These are phyloP conservation scores for Emmelina monodactyla DNA, from an alignment of 2,888 invertebrate genomes.

Conservation along the genomic window DNA sequence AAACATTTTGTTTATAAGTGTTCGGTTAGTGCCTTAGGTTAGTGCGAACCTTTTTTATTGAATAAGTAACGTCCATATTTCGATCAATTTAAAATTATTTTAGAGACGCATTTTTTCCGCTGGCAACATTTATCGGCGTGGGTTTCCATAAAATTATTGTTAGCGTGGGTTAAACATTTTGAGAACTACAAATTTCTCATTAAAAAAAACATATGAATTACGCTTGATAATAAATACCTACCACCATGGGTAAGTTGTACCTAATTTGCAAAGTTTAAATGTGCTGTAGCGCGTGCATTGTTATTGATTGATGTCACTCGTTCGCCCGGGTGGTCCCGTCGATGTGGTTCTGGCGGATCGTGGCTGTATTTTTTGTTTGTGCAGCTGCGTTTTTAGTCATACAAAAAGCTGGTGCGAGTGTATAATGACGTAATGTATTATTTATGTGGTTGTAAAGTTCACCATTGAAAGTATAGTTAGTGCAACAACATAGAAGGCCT, in stretches of 20 bases:
- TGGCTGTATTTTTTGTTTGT: constrained; percentile 30
- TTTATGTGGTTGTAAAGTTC: no score
- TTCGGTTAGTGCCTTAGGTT: no score
- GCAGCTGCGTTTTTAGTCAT: constrained; percentile 21
- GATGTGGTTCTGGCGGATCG: constrained; percentile 3
- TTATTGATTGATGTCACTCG: constrained; percentile 46
- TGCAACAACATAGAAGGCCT: no score
- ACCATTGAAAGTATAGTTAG: no score
- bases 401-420: not conserved
- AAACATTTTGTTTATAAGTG: no score
- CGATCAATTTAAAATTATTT: no score
- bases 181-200: constrained; percentile 22
- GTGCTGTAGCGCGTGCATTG: constrained; percentile 23
- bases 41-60: no score
- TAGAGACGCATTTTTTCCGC: constrained; percentile 19
- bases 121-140: constrained; percentile 56
- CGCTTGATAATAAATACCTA: no score
- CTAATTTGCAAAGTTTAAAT: constrained; percentile 13
- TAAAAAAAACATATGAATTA: no score
- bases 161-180: constrained; percentile 49
- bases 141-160: constrained; percentile 40
- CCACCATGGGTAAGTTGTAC: constrained; percentile 36
- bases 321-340: constrained; percentile 30
- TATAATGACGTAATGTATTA: no score
- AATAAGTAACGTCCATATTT: no score